Base-by-base conservation (phyloP, 2,797 vertebrate genomes). In the Hylomyscus alleni region DNA sequence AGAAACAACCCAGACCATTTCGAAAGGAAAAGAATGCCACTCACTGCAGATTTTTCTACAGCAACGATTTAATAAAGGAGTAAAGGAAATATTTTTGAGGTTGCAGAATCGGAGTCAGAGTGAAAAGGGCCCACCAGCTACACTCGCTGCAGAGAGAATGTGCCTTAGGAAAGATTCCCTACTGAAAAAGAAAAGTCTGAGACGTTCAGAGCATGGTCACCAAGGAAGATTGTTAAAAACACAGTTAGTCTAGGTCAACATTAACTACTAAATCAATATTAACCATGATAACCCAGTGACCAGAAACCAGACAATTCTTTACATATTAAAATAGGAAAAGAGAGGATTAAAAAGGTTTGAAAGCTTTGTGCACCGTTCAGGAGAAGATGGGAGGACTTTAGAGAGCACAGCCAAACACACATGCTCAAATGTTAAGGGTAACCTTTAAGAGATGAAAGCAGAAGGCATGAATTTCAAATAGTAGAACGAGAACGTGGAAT, bases 401-500 rank as follows among this genome's bases (percentile, higher is more conserved):
- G 91, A 76, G 58, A 90, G 90, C 22, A 40, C 58, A 87, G 67
- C 19, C 72, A 96, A 95, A 95, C 22, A 52, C 67, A 40, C 65
- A 90, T 50, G 62, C 76, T 94, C 91, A 95, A 94, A 96, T 90
- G 87, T 95, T 92, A 95, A 95, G 85, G 34, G 15, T 97, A 81
- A 97, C 96, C 94, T 97, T 96, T 97, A 94, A 97, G 96, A 91
- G 72, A 84, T 75, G 93, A 97, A 97, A 92, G 20, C 91, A 92
- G 94, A 97, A 94, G 80, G 89, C 94, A 94, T 81, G 80, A 73
- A 97, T 92, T 97, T 95, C 94, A 97, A 97, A 96, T 40, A 92
- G 95, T 72, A 94, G 96, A 94, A 54, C 83, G 82, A 34, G 62
- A 40, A 91, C 96, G 89, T 72, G 37, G 83, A 96, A 82, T 93